These are phyloP conservation scores for Octodonta nipae DNA, from an alignment of 2,888 invertebrate genomes.

Conservation along the genomic window DNA sequence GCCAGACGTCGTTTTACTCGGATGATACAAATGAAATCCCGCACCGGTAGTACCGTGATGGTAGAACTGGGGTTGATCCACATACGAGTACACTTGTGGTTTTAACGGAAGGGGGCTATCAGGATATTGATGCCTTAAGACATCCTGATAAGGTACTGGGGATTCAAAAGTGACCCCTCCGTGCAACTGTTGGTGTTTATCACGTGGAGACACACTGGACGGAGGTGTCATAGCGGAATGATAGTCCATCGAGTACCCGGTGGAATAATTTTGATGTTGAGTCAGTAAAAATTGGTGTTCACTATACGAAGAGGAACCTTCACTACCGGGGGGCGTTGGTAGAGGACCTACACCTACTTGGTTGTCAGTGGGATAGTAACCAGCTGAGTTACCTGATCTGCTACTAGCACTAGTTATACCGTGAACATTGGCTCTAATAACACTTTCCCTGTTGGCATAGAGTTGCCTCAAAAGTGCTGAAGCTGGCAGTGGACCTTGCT, in stretches of 20 bases:
- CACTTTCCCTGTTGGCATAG: constrained; percentile 87
- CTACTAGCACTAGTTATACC: constrained; percentile 39
- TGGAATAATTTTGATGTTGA: constrained; percentile 47
- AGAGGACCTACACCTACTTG: constrained; percentile 60
- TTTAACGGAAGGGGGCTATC: constrained; percentile 65
- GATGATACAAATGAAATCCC: constrained; percentile 82
- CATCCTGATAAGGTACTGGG: constrained; percentile 37
- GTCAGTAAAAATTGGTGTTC: constrained; percentile 48
- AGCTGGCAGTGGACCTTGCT: constrained; percentile 58
- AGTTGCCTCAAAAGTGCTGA: constrained; percentile 79
- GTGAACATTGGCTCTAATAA: constrained; percentile 76
- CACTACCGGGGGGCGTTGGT: constrained; percentile 83
- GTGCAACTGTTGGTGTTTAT: constrained; percentile 56
- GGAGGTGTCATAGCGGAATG: constrained; percentile 94
- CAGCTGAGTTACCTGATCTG: constrained; percentile 27
- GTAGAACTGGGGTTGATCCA: constrained; percentile 77
- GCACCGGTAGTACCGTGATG: constrained; percentile 44
- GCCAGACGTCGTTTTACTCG: constrained; percentile 44
- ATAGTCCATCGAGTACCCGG: constrained; percentile 58
- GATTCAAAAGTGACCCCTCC: constrained; percentile 40
- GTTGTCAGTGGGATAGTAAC: constrained; percentile 40
- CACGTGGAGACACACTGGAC: constrained; percentile 89
- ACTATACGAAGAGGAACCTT: constrained; percentile 60
- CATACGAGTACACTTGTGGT: constrained; percentile 73
- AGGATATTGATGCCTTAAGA: constrained; percentile 49